Percentiles rank a stretch among this genome's conserved stretches.
These are phyloP conservation scores for Sakesphorus luctuosus DNA, from an alignment of 2,113 vertebrate genomes.

Conservation along the genomic window DNA sequence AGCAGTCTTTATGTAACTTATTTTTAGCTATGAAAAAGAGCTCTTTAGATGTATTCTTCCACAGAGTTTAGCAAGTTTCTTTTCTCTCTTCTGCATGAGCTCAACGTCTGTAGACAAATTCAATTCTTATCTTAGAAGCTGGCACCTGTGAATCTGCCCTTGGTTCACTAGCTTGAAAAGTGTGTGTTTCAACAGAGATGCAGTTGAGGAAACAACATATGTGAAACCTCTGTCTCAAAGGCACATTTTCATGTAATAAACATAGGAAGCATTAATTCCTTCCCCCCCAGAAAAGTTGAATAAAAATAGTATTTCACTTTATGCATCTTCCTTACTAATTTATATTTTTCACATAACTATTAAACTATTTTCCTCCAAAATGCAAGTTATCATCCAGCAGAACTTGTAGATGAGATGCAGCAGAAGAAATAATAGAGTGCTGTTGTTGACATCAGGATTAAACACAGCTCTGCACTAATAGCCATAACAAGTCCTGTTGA, in stretches of 20 bases:
- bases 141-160: too few species aligned
- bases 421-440: not conserved
- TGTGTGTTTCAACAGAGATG: not conserved
- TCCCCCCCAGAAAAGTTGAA: not conserved
- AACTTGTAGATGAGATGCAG: not conserved
- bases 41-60: too few species aligned
- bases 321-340: not conserved
- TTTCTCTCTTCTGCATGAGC: too few species aligned
- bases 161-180: too few species aligned
- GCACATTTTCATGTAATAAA: not conserved
- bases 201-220: not conserved
- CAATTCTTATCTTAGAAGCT: too few species aligned
- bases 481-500: not conserved
- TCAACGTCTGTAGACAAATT: too few species aligned
- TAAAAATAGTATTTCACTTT: not conserved
- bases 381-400: not conserved
- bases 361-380: not conserved
- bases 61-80: too few species aligned
- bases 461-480: not conserved
- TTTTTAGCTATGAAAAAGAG: too few species aligned
- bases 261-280: not conserved
- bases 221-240: not conserved
- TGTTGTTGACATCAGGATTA: not conserved
- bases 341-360: not conserved
- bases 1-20: too few species aligned